phyloP scores from a whole-genome alignment of 2,888 invertebrate genomes.

The Phalangium opilio region DNA sequence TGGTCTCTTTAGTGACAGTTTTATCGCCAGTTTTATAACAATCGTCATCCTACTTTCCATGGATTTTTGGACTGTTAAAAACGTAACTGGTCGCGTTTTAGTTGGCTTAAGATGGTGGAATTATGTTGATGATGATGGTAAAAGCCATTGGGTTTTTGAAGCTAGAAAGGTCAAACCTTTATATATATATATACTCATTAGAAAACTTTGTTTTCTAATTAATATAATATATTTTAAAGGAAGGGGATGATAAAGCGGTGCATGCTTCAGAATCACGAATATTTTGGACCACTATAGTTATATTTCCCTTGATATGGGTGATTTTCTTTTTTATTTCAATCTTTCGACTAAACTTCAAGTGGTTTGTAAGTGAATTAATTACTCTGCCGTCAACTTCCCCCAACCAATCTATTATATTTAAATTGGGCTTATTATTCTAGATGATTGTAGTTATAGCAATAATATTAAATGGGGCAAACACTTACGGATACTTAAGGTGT shows the following conservation, averaged over 20 bases:
- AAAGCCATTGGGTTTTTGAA: conserved; percentile 97
- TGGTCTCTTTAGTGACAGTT: conserved; percentile 74
- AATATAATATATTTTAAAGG: conserved; percentile 21
- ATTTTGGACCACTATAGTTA: conserved; percentile 83
- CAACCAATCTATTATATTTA: too few relatives aligned
- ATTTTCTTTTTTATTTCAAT: conserved; percentile 71
- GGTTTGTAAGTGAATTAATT: conserved; percentile 51
- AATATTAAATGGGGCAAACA: conserved; percentile 75
- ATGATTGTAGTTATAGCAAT: conserved; percentile 76
- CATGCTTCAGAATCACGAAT: conserved; percentile 59
- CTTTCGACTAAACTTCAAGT: conserved; percentile 74
- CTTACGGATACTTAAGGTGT: conserved; percentile 91
- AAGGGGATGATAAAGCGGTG: conserved; percentile 26
- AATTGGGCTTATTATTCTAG: conserved; percentile 38
- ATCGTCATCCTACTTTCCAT: conserved; percentile 79
- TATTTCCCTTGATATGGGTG: conserved; percentile 71
- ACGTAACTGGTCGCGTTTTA: conserved; percentile 73
- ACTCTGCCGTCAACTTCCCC: too few relatives aligned
- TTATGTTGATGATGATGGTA: conserved; percentile 91
- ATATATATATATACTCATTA: too few relatives aligned
- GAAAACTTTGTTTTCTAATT: not conserved
- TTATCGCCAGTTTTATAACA: conserved; percentile 88
- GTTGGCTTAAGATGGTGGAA: conserved; percentile 99
- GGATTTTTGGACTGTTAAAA: conserved; percentile 99
- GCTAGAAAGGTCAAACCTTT: conserved; percentile 71